These are phyloP conservation scores for Prionchulus punctatus DNA, from an alignment of 2,888 invertebrate genomes.

Conservation along the genomic window DNA sequence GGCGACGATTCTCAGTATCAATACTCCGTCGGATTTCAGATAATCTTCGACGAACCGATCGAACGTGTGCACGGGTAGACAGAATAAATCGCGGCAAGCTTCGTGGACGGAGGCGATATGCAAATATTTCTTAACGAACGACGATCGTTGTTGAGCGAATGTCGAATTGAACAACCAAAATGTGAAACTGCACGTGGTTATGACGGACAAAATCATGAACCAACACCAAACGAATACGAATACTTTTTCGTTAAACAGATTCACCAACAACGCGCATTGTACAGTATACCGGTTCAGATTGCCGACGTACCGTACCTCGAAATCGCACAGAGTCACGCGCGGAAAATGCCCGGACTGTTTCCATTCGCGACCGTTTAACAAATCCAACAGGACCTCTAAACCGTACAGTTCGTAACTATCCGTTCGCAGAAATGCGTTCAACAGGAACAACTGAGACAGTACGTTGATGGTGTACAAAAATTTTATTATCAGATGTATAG, in stretches of 20 bases:
- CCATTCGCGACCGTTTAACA: conserved; percentile 1
- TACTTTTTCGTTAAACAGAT: conserved; percentile 5
- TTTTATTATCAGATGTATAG: conserved; percentile 23
- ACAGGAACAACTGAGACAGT: conserved; percentile 29
- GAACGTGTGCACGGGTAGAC: no score
- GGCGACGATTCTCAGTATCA: no score
- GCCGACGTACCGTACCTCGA: conserved; percentile 4
- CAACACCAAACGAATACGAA: conserved; percentile 11
- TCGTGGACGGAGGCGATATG: background rate
- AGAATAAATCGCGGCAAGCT: background rate
- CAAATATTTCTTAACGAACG: conserved; percentile 1
- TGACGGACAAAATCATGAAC: background rate
- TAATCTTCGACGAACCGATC: background rate
- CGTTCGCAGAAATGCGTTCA: conserved; percentile 32
- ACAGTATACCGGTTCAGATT: conserved; percentile 10
- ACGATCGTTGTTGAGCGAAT: background rate
- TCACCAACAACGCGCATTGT: conserved; percentile 5
- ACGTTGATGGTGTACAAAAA: conserved; percentile 31
- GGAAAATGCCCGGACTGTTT: conserved; percentile 6
- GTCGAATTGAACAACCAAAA: conserved; percentile 1
- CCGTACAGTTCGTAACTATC: no score
- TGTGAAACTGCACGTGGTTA: background rate
- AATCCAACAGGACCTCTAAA: background rate
- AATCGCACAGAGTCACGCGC: conserved; percentile 6
- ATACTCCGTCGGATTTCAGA: background rate